phyloP scores from a whole-genome alignment of 2,113 vertebrate species.

The Haemorhous mexicanus region DNA sequence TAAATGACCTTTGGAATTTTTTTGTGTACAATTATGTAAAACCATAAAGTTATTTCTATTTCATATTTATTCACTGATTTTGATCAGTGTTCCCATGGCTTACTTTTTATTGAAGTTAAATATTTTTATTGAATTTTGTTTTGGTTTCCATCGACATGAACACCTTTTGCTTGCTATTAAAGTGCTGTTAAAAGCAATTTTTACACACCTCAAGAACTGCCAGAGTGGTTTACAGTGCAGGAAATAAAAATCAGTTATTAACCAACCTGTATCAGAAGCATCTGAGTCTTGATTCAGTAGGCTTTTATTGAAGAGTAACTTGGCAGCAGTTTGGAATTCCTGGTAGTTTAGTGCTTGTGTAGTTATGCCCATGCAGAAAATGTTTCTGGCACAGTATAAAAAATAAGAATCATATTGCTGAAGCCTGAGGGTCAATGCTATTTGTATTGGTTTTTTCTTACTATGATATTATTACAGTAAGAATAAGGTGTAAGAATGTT shows the following conservation, averaged over 20 bases:
- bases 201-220: not conserved
- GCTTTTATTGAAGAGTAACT: not conserved
- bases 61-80: not conserved
- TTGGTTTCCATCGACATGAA: not conserved
- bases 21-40: not conserved
- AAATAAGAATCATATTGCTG: not conserved
- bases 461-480: not conserved
- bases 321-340: constrained; percentile 6
- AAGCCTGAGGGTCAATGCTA: not conserved
- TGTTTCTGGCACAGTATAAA: not conserved
- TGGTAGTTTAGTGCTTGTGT: not conserved
- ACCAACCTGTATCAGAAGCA: not conserved
- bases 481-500: not conserved
- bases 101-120: not conserved
- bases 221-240: not conserved
- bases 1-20: not conserved
- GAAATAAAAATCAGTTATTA: constrained; percentile 12
- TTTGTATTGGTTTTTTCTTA: not conserved
- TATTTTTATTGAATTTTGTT: not conserved
- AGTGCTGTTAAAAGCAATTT: not conserved
- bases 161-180: not conserved
- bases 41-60: not conserved
- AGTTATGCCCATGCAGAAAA: not conserved
- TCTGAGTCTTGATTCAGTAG: not conserved
- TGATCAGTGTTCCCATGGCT: not conserved